phyloP scores from a whole-genome alignment of 2,113 vertebrate species.

The Microcebus tavaratra region DNA sequence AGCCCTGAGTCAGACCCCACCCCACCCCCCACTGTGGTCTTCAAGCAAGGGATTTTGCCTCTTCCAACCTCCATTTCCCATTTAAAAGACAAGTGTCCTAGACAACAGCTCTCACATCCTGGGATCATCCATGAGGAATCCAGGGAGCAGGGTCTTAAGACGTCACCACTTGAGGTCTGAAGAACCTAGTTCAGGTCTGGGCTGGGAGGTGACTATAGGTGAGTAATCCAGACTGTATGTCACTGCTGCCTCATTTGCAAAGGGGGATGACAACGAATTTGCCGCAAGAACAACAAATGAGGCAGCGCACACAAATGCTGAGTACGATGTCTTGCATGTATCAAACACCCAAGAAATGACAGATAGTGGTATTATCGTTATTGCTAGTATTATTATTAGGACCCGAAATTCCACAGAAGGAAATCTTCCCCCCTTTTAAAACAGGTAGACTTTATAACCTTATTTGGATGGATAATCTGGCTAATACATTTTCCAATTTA shows the following conservation, averaged over 20 bases:
- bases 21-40: not conserved
- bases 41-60: not conserved
- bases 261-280: not conserved
- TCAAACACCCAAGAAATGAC: not conserved
- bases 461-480: conserved; percentile 4
- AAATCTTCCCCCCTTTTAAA: not conserved
- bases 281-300: not conserved
- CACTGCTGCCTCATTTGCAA: not conserved
- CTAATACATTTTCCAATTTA: not conserved
- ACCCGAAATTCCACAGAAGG: not conserved
- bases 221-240: too few relatives aligned
- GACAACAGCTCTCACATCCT: not conserved
- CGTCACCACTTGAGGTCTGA: not conserved
- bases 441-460: not conserved
- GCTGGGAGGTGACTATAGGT: not conserved
- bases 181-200: not conserved
- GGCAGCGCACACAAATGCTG: not conserved
- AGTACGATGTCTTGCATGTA: not conserved
- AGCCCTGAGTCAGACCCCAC: not conserved
- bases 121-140: not conserved
- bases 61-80: not conserved
- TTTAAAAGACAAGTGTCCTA: not conserved
- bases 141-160: not conserved
- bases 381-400: not conserved
- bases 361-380: not conserved